These are phyloP conservation scores for Bruchidius siliquastri DNA, from an alignment of 2,888 invertebrate species.

Conservation along the genomic window DNA sequence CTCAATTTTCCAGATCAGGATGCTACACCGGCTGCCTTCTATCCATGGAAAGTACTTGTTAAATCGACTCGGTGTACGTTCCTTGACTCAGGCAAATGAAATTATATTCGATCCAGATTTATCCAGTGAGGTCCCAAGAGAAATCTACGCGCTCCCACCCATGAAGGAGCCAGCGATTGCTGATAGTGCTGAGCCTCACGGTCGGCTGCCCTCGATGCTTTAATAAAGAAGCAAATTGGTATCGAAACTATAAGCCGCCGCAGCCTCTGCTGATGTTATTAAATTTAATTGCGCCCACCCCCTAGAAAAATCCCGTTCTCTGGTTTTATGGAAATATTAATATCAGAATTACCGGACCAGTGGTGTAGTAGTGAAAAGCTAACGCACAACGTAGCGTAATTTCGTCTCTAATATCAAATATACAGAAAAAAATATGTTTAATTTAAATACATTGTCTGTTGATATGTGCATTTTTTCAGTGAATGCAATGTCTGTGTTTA, in stretches of 20 bases:
- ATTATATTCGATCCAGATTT: neutral
- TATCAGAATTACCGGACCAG: neutral
- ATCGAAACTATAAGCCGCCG: slow-evolving; percentile 5
- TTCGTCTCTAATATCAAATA: no score
- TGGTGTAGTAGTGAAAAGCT: neutral
- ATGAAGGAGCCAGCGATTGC: neutral
- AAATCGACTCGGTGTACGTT: neutral
- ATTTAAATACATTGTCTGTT: no score
- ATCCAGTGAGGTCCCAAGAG: neutral
- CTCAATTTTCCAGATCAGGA: no score
- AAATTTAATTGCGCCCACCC: slow-evolving; percentile 7
- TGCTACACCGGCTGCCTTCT: neutral
- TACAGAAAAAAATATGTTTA: no score
- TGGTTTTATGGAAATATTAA: neutral
- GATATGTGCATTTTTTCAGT: no score
- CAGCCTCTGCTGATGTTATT: slow-evolving; percentile 7
- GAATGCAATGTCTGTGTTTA: no score
- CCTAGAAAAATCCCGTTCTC: neutral
- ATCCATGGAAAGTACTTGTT: neutral
- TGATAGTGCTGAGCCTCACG: slow-evolving; percentile 10
- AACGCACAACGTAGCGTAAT: no score
- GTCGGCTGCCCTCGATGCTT: slow-evolving; percentile 19
- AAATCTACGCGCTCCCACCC: neutral
- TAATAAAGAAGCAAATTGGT: slow-evolving; percentile 23
- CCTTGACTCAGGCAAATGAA: neutral